A percentile compares a stretch with the other conserved stretches of the same genome.
phyloP scores from a whole-genome alignment of 2,888 invertebrate species.

The Tetramorium bicarinatum region DNA sequence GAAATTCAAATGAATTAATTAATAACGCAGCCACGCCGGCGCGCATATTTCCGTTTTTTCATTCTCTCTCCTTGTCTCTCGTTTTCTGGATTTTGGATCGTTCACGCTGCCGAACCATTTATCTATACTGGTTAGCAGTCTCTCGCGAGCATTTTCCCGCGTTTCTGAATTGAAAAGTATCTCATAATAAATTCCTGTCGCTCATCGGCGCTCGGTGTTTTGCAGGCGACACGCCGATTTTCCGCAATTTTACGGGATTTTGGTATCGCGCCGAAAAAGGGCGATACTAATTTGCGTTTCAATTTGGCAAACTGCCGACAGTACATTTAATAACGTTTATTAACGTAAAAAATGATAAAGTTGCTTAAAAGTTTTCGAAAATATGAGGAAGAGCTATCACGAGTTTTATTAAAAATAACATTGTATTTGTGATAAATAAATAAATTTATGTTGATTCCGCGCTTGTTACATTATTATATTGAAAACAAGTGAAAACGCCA shows the following conservation, averaged over 20 bases:
- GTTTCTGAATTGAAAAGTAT: constrained; percentile 37
- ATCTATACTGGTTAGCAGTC: constrained; percentile 1
- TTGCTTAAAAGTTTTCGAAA: neutral
- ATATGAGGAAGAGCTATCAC: neutral
- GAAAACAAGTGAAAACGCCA: neutral
- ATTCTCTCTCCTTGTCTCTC: neutral
- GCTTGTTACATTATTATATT: neutral
- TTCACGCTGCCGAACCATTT: neutral
- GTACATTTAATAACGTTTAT: neutral
- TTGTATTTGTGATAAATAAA: neutral
- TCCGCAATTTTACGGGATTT: neutral
- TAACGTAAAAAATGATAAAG: neutral
- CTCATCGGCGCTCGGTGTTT: neutral
- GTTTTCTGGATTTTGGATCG: neutral
- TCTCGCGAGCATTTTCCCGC: constrained; percentile 42
- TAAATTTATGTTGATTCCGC: neutral
- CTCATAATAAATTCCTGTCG: constrained; percentile 39
- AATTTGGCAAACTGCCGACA: neutral
- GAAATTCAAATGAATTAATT: constrained; percentile 79
- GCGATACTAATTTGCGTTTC: constrained; percentile 7
- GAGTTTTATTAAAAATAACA: neutral
- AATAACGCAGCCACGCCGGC: constrained; percentile 70
- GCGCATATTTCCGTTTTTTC: constrained; percentile 38
- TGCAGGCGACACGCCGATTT: neutral
- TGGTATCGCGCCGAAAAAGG: neutral